Conservation (phyloP, 1,140 invertebrate genomes). For the Bradysia coprophila region DNA sequence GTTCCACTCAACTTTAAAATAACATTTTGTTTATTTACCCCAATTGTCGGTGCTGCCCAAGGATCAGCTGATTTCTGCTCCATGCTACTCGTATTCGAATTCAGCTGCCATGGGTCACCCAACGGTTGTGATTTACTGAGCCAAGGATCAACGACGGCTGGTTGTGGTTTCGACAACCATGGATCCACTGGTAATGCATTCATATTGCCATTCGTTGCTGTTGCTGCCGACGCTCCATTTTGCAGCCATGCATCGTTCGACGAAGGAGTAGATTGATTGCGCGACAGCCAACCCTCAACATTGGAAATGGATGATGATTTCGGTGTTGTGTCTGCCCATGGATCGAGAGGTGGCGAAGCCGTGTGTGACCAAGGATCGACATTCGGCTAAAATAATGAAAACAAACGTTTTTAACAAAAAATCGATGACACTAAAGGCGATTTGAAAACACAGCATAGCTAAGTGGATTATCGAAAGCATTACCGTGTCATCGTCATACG, state of each 20-base stretch:
- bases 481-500: too few species aligned
- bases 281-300: constrained; percentile 8
- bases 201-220: constrained; percentile 6
- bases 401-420: constrained; percentile 1
- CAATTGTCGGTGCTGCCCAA: constrained; percentile 24
- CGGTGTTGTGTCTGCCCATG: constrained; percentile 32
- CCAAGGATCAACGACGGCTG: constrained; percentile 10
- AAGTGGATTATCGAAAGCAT: too few species aligned
- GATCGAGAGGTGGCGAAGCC: constrained; percentile 27
- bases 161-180: constrained; percentile 4
- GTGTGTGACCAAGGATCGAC: constrained; percentile 35
- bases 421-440: constrained; percentile 3
- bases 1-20: not conserved
- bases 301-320: constrained; percentile 6
- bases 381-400: constrained; percentile 16
- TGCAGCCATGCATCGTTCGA: constrained; percentile 22
- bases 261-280: constrained; percentile 21
- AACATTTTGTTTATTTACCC: constrained; percentile 4
- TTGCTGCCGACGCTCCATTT: constrained; percentile 6
- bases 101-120: constrained; percentile 37
- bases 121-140: constrained; percentile 13
- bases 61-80: constrained; percentile 24
- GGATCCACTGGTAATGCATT: not conserved
- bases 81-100: constrained; percentile 1
- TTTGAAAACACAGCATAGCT: too few species aligned